A percentile compares a stretch with the other conserved stretches of the same genome.
Evolutionary conservation across 1,140 invertebrate genomes (phyloP).

Genomic region (Platorchestia sp.): DNA sequence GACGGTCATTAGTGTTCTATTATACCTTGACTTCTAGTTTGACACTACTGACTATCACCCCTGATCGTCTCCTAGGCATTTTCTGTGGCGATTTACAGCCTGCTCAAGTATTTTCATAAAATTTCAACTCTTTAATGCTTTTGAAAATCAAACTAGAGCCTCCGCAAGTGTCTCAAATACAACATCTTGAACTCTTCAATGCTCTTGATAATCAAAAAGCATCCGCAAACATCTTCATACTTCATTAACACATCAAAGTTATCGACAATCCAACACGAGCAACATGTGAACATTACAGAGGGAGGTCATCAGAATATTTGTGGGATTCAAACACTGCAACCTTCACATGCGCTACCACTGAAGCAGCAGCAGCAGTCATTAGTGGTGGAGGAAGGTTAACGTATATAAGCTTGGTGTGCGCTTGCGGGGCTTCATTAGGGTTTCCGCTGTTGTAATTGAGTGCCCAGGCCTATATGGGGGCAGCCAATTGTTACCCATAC

Average conservation of each 20-base stretch:
- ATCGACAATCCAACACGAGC: background rate
- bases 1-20: background rate
- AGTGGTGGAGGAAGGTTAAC: background rate
- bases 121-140: background rate
- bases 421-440: background rate
- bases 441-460: conserved; percentile 38
- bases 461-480: conserved; percentile 11
- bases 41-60: background rate
- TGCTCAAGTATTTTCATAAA: too few species aligned
- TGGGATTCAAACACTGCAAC: background rate
- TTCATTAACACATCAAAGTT: too few species aligned
- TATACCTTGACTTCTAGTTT: background rate
- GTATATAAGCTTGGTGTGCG: background rate
- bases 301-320: background rate
- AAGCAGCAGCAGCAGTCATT: background rate
- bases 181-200: background rate
- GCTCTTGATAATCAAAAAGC: too few species aligned
- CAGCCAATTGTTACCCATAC: conserved; percentile 25
- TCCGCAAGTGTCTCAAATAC: too few species aligned
- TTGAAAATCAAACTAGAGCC: too few species aligned
- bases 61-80: background rate
- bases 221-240: too few species aligned
- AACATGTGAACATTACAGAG: background rate
- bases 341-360: background rate
- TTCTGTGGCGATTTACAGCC: background rate